Evolutionary conservation across 2,888 invertebrate species (phyloP).

Genomic region (Netelia melanura): DNA sequence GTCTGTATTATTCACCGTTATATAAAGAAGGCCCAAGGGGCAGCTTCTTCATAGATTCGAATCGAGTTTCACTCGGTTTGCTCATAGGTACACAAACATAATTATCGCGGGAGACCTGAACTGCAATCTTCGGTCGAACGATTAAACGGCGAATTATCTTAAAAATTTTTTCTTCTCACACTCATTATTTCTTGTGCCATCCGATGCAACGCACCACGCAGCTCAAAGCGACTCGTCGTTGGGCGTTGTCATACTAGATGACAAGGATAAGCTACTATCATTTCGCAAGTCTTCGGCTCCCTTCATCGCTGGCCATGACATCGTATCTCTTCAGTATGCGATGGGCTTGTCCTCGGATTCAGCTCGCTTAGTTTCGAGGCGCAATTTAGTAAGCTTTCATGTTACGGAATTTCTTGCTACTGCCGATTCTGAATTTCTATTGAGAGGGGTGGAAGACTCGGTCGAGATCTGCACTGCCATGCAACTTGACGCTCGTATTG

Average conservation of each 20-base stretch:
- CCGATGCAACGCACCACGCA: conserved; percentile 5
- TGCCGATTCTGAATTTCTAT: too few species aligned
- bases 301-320: conserved; percentile 29
- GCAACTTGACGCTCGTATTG: not conserved
- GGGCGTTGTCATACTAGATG: conserved; percentile 10
- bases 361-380: not conserved
- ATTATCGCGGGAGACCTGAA: not conserved
- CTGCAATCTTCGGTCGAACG: not conserved
- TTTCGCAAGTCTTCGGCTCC: not conserved
- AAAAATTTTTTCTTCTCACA: not conserved
- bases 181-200: not conserved
- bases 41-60: not conserved
- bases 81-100: not conserved
- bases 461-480: too few species aligned
- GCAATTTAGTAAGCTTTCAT: not conserved
- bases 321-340: not conserved
- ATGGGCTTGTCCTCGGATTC: not conserved
- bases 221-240: not conserved
- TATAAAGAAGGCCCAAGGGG: conserved; percentile 22
- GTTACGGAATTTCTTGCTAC: not conserved
- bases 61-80: not conserved
- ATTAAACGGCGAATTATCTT: not conserved
- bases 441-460: too few species aligned
- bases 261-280: not conserved
- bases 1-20: not conserved